phyloP scores from a whole-genome alignment of 2,113 vertebrate species.

The Brevimyrus niger region DNA sequence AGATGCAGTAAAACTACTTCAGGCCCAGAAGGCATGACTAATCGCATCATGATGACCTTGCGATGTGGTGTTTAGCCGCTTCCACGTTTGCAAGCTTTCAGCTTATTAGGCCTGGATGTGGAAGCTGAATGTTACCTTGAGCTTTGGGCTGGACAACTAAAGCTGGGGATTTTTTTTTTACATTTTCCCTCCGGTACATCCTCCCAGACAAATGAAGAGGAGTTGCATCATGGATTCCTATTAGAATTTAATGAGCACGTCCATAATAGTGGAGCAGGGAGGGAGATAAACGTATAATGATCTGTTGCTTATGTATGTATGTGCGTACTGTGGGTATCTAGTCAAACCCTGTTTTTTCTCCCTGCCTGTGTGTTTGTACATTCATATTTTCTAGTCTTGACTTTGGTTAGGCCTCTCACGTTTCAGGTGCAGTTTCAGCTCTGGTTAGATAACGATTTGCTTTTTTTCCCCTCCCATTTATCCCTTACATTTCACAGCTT shows the following conservation, averaged over 20 bases:
- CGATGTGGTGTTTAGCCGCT: background rate
- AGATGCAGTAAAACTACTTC: background rate
- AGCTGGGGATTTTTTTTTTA: slow-evolving; percentile 2
- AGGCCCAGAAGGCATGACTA: background rate
- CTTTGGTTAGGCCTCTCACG: background rate
- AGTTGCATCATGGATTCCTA: slow-evolving; percentile 17
- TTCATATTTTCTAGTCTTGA: background rate
- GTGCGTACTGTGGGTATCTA: background rate
- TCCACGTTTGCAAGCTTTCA: background rate
- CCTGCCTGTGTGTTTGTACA: background rate
- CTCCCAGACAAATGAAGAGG: slow-evolving; percentile 11
- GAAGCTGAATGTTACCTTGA: background rate
- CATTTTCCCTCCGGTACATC: slow-evolving; percentile 17
- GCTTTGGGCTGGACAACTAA: slow-evolving; percentile 17
- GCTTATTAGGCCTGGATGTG: background rate
- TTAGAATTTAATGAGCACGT: slow-evolving; percentile 29
- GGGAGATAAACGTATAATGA: background rate
- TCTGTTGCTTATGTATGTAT: background rate
- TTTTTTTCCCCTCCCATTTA: background rate
- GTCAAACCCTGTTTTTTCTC: background rate
- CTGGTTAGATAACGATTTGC: background rate
- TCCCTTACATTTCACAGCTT: background rate
- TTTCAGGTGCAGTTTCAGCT: background rate
- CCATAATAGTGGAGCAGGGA: slow-evolving; percentile 16
- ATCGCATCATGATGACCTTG: background rate